Percentiles rank a stretch among this genome's conserved stretches.
Conservation (phyloP, 1,140 invertebrate genomes). For the Drosophila triauraria region DNA sequence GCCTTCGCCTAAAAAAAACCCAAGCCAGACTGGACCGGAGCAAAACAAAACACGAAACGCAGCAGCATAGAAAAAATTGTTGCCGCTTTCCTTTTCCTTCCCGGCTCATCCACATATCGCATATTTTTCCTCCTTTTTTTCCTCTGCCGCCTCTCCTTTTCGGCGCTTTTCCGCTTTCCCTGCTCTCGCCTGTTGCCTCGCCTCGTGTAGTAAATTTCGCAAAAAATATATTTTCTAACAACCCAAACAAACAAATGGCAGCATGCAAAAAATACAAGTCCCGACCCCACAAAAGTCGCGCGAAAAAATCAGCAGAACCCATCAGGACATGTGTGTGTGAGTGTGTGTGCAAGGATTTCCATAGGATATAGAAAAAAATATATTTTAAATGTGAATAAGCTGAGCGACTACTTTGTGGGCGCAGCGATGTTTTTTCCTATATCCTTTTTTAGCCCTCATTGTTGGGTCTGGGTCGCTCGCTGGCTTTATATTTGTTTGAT, state of each 20-base stretch:
- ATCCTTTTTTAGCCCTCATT: constrained; percentile 33
- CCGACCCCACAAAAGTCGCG: constrained; percentile 71
- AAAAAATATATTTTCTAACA: constrained; percentile 84
- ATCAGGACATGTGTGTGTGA: constrained; percentile 27
- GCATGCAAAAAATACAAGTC: constrained; percentile 74
- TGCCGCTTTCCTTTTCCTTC: constrained; percentile 83
- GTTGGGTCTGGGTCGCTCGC: constrained; percentile 17
- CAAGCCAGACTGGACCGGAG: constrained; percentile 48
- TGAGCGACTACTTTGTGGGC: constrained; percentile 52
- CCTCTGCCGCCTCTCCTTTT: constrained; percentile 61
- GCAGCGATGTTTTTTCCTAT: constrained; percentile 6
- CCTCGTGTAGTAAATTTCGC: constrained; percentile 58
- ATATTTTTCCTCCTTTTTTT: constrained; percentile 25
- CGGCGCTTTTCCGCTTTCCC: constrained; percentile 35
- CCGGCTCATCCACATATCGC: constrained; percentile 58
- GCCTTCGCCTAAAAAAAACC: constrained; percentile 70
- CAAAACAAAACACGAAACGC: constrained; percentile 79
- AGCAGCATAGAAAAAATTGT: constrained; percentile 69
- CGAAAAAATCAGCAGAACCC: constrained; percentile 68
- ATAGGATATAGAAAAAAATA: constrained; percentile 68
- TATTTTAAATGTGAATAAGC: constrained; percentile 71
- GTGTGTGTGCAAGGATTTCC: constrained; percentile 32
- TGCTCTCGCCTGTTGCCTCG: constrained; percentile 24
- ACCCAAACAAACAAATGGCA: constrained; percentile 78
- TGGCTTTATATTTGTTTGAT: constrained; percentile 60